Evolutionary conservation across 2,888 invertebrate genomes (phyloP).

Genomic region (Drosophila affinis): DNA sequence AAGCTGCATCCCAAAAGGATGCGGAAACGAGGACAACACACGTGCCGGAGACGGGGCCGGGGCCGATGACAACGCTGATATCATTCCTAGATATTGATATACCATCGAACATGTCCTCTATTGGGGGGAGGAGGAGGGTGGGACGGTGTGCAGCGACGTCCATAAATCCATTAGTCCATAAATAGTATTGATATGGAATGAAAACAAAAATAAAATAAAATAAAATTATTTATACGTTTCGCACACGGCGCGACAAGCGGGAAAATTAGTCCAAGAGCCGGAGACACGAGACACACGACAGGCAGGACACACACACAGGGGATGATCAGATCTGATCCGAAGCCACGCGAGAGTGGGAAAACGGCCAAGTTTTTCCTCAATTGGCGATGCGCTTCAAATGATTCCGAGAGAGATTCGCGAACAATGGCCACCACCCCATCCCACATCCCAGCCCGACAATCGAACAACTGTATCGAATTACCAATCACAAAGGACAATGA

Average conservation of each 20-base stretch:
- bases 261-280: slow-evolving; percentile 74
- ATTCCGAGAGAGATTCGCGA: slow-evolving; percentile 69
- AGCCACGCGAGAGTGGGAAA: slow-evolving; percentile 31
- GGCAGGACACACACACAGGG: slow-evolving; percentile 15
- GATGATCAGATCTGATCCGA: slow-evolving; percentile 26
- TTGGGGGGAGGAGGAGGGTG: slow-evolving; percentile 5
- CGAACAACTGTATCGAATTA: slow-evolving; percentile 80
- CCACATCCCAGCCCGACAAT: slow-evolving; percentile 23
- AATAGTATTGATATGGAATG: slow-evolving; percentile 73
- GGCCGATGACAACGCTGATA: slow-evolving; percentile 60
- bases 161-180: slow-evolving; percentile 82
- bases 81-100: slow-evolving; percentile 59
- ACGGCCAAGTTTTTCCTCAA: slow-evolving; percentile 52
- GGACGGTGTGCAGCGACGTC: slow-evolving; percentile 36
- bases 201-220: slow-evolving; percentile 63
- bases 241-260: slow-evolving; percentile 71
- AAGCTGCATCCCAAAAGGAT: slow-evolving; percentile 40
- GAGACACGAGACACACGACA: slow-evolving; percentile 32
- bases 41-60: slow-evolving; percentile 53
- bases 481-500: slow-evolving; percentile 75
- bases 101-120: slow-evolving; percentile 52
- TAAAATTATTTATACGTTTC: slow-evolving; percentile 77
- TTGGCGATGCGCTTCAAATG: slow-evolving; percentile 80
- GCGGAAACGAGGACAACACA: slow-evolving; percentile 62
- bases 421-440: slow-evolving; percentile 54